phyloP scores from a whole-genome alignment of 2,888 invertebrate species.

The Gonocerus acuteangulatus region DNA sequence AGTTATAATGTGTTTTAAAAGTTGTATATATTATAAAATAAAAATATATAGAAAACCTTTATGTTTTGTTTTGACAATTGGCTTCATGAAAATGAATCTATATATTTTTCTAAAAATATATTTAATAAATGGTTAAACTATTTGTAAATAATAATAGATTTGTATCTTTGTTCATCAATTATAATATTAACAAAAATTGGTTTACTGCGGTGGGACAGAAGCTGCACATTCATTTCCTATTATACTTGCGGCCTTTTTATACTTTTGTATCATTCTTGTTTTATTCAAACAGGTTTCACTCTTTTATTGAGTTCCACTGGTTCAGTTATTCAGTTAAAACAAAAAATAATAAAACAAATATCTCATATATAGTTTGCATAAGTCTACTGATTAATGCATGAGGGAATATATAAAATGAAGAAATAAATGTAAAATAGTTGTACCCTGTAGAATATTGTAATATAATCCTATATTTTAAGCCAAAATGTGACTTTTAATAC shows the following conservation, averaged over 20 bases:
- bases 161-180: slow-evolving; percentile 14
- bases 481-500: slow-evolving; percentile 30
- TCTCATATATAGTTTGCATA: slow-evolving; percentile 5
- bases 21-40: slow-evolving; percentile 23
- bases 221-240: slow-evolving; percentile 9
- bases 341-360: slow-evolving; percentile 2
- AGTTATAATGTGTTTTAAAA: slow-evolving; percentile 15
- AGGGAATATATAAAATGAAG: slow-evolving; percentile 6
- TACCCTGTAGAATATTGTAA: slow-evolving; percentile 30
- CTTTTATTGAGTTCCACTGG: slow-evolving; percentile 14
- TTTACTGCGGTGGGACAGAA: slow-evolving; percentile 10
- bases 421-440: slow-evolving; percentile 28
- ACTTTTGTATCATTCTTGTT: slow-evolving; percentile 21
- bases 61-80: slow-evolving; percentile 21
- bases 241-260: slow-evolving; percentile 20
- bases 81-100: slow-evolving; percentile 23
- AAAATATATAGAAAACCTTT: slow-evolving; percentile 12
- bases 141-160: slow-evolving; percentile 24
- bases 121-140: slow-evolving; percentile 23
- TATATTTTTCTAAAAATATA: slow-evolving; percentile 29
- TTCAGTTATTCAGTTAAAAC: background rate
- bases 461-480: slow-evolving; percentile 27
- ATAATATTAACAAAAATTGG: slow-evolving; percentile 9
- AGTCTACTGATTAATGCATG: slow-evolving; percentile 23
- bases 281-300: slow-evolving; percentile 2